These are phyloP conservation scores for Rhinella marina DNA, from an alignment of 2,797 vertebrate genomes.

Conservation along the genomic window DNA sequence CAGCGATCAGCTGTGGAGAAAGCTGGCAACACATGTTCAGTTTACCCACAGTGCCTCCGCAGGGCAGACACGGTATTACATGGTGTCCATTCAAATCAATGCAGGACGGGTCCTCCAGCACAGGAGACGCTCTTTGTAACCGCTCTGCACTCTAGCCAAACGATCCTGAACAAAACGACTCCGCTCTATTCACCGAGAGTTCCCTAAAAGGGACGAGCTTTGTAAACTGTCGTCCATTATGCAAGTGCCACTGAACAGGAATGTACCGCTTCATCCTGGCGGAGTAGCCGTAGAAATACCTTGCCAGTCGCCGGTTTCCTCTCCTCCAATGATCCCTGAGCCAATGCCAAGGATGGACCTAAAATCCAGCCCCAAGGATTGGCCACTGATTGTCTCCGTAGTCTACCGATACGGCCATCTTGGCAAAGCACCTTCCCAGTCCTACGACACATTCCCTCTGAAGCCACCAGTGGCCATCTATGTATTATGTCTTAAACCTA, in stretches of 20 bases:
- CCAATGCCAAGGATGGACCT: slow-evolving; percentile 28
- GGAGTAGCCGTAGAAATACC: not conserved
- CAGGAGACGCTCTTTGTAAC: not conserved
- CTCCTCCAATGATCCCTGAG: not conserved
- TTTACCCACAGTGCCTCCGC: not conserved
- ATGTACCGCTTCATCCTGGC: not conserved
- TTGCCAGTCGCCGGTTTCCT: not conserved
- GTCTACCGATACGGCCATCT: slow-evolving; percentile 25
- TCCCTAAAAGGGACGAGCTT: not conserved
- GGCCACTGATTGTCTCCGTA: slow-evolving; percentile 10
- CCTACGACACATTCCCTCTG: not conserved
- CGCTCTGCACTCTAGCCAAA: too few species aligned
- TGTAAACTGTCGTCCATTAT: not conserved
- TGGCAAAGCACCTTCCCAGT: not conserved
- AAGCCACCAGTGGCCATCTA: not conserved
- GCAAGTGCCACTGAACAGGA: not conserved
- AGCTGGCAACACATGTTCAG: not conserved
- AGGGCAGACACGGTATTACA: not conserved
- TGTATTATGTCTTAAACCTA: slow-evolving; percentile 41
- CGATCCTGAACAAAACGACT: not conserved
- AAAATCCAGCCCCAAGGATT: not conserved
- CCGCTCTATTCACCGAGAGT: not conserved
- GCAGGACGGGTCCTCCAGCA: not conserved
- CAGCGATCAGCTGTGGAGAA: not conserved
- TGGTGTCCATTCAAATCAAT: not conserved